phyloP scores from a whole-genome alignment of 2,888 invertebrate genomes.

The Phyllotreta striolata region DNA sequence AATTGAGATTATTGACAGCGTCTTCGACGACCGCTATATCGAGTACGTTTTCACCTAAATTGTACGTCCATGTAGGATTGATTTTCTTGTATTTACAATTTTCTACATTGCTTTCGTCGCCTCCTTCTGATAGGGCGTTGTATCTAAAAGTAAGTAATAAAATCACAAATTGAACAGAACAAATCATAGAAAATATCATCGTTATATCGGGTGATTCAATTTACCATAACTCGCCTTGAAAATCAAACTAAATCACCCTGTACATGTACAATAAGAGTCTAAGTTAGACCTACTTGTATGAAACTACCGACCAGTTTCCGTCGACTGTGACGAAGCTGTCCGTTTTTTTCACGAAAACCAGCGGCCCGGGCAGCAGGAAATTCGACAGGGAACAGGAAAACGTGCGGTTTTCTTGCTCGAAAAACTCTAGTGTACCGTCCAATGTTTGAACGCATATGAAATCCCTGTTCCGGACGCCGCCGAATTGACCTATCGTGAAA shows the following conservation, averaged over 20 bases:
- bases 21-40: conserved; percentile 61
- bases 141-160: conserved; percentile 67
- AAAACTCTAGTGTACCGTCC: conserved; percentile 89
- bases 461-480: conserved; percentile 82
- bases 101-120: conserved; percentile 68
- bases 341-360: conserved; percentile 80
- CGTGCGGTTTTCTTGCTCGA: conserved; percentile 90
- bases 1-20: conserved; percentile 69
- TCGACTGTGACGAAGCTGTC: conserved; percentile 88
- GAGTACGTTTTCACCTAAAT: conserved; percentile 72
- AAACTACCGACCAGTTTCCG: conserved; percentile 83
- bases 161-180: background rate
- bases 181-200: conserved; percentile 5
- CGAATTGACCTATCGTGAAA: conserved; percentile 85
- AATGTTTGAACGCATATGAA: conserved; percentile 91
- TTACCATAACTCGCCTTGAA: no score
- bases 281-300: conserved; percentile 76
- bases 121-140: conserved; percentile 78
- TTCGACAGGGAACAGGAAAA: conserved; percentile 84
- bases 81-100: conserved; percentile 68
- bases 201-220: background rate
- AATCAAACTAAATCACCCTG: no score
- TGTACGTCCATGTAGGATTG: conserved; percentile 80
- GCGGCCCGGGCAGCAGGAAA: conserved; percentile 82
- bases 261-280: no score